Conservation (phyloP, 2,888 invertebrate genomes). For the Tubulanus polymorphus region DNA sequence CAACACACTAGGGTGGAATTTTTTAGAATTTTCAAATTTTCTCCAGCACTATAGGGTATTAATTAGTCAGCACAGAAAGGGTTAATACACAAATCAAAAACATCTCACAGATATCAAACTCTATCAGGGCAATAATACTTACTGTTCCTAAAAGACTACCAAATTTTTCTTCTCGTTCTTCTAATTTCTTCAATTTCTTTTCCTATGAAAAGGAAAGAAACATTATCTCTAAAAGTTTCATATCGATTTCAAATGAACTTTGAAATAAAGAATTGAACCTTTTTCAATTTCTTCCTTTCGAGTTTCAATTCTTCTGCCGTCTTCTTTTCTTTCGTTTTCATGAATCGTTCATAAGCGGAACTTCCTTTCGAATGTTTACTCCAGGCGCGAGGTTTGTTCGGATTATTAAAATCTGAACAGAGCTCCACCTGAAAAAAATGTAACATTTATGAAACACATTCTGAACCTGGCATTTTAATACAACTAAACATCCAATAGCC, state of each 20-base stretch:
- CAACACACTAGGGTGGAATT: too few species aligned
- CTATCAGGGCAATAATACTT: constrained; percentile 66
- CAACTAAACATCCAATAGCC: not conserved
- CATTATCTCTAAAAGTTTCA: not conserved
- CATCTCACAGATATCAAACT: constrained; percentile 64
- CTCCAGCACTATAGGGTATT: too few species aligned
- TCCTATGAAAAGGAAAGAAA: constrained; percentile 3
- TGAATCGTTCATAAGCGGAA: constrained; percentile 58
- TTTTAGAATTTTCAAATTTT: too few species aligned
- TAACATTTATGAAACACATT: not conserved
- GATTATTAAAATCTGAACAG: constrained; percentile 52
- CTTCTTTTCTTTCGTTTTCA: constrained; percentile 10
- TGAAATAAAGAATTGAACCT: not conserved
- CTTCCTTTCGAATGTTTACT: constrained; percentile 85
- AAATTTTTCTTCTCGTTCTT: constrained; percentile 50
- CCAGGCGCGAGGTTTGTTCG: constrained; percentile 81
- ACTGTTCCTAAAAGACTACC: constrained; percentile 58
- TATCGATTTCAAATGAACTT: not conserved
- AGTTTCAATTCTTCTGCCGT: not conserved
- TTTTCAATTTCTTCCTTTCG: too few species aligned
- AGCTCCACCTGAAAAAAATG: constrained; percentile 54
- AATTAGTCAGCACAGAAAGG: too few species aligned
- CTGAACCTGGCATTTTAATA: not conserved
- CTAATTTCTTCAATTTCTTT: constrained; percentile 32
- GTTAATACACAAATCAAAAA: not conserved